Evolutionary conservation across 2,113 vertebrate genomes (phyloP), one percentile per base, ranked within the genome.

Genomic region (Trogon surrucura): DNA sequence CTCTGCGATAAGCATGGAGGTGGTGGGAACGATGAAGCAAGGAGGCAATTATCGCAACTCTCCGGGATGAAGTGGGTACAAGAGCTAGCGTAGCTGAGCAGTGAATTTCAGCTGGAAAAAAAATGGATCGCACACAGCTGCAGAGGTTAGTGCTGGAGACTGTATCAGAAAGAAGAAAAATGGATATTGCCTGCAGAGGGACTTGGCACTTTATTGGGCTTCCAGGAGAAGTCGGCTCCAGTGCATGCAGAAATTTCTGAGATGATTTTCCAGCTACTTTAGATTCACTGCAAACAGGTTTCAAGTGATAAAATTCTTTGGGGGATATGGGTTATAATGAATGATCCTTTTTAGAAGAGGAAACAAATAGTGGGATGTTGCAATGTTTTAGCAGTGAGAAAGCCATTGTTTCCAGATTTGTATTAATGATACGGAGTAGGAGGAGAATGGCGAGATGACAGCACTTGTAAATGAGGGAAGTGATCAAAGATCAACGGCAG

Each of bases 301-400:
- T 95, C 89, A 93, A 95, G 91, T 95, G 96, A 97, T 97, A 95
- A 96, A 97, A 96, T 97, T 96, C 96, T 97, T 96, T 89, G 84
- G 96, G 96, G 96, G 85, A 92, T 96, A 92, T 47, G 93, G 93
- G 85, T 88, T 94, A 75, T 94, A 96, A 95, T 92, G 96, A 96
- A 94, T 50, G 92, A 92, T 95, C 85, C 7, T 0, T 90, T 96
- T 96, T 86, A 94, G 92, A 93, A 95, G 70, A 83, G 91, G 93
- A 95, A 96, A 96, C 92, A 96, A 96, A 93, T 93, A 95, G 80
- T 45, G 51, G 85, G 77, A 94, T 97, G 92, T 96, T 95, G 90
- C 83, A 93, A 95, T 86, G 92, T 93, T 96, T 93, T 92, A 96
- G 86, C 73, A 75, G 92, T 19, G 62, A 91, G 80, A 89, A 94